A percentile compares a stretch with the other conserved stretches of the same genome.
These are phyloP conservation scores for Clarias macrocephalus DNA, from an alignment of 2,113 vertebrate species.

Conservation along the genomic window DNA sequence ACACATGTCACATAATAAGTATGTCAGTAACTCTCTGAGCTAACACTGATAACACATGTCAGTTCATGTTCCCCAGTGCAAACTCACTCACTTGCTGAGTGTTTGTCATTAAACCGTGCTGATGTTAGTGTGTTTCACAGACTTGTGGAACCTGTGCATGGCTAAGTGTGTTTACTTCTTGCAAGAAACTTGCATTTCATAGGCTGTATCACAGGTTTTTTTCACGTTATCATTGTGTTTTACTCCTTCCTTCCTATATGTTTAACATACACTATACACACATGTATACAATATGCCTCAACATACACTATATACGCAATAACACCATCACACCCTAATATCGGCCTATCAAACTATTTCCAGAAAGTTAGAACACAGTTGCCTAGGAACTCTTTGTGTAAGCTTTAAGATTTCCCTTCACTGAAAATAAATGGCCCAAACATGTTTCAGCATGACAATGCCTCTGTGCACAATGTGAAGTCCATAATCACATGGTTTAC, in stretches of 20 bases:
- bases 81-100: conserved; percentile 37
- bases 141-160: conserved; percentile 40
- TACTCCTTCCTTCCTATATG: neutral
- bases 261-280: too few relatives aligned
- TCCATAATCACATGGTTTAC: neutral
- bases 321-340: neutral
- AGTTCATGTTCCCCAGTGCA: conserved; percentile 25
- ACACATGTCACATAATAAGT: conserved; percentile 23
- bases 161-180: conserved; percentile 39
- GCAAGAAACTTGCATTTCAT: neutral
- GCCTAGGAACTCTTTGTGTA: neutral
- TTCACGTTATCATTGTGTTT: neutral
- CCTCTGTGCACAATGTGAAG: neutral
- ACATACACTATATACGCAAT: neutral
- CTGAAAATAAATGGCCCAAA: neutral
- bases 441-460: neutral
- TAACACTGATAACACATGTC: conserved; percentile 30
- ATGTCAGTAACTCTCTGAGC: conserved; percentile 33
- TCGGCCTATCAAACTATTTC: neutral
- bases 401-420: neutral
- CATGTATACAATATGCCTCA: too few relatives aligned
- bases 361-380: neutral
- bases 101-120: conserved; percentile 48
- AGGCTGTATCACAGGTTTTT: neutral
- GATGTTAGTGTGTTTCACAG: conserved; percentile 37